These are phyloP conservation scores for Artibeus lituratus DNA, from an alignment of 2,797 vertebrate species.

Conservation along the genomic window DNA sequence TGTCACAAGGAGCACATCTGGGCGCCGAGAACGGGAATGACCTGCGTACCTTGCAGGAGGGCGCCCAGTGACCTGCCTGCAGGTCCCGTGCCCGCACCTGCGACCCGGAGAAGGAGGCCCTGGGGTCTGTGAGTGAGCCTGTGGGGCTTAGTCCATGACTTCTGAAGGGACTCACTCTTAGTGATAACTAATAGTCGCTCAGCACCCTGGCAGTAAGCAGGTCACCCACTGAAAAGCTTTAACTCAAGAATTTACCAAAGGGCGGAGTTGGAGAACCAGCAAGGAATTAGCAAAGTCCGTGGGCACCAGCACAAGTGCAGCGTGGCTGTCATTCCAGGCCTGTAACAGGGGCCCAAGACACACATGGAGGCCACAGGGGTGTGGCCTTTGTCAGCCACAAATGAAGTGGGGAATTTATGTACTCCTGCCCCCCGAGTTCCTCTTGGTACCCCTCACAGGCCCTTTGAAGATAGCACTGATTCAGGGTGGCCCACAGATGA, in stretches of 20 bases:
- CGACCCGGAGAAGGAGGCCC: neutral
- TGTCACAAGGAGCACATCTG: neutral
- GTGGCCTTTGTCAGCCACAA: neutral
- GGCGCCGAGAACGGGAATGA: neutral
- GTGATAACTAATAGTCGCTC: neutral
- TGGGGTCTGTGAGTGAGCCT: neutral
- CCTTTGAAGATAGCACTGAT: neutral
- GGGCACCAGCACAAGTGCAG: neutral
- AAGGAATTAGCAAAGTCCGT: neutral
- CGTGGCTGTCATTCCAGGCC: neutral
- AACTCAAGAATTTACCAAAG: neutral
- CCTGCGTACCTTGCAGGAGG: neutral
- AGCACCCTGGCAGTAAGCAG: neutral
- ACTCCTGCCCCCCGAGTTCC: neutral
- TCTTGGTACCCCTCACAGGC: neutral
- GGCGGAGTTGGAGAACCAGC: neutral
- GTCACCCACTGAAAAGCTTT: neutral
- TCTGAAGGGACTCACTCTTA: neutral
- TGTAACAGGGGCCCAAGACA: neutral
- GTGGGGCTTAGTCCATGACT: neutral
- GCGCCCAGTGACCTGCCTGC: neutral
- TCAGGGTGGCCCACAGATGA: neutral
- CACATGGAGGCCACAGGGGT: neutral
- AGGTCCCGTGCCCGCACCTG: neutral
- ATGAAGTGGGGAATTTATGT: neutral